Base-by-base conservation (phyloP, 2,797 vertebrate species). In the Oreochromis grahami region DNA sequence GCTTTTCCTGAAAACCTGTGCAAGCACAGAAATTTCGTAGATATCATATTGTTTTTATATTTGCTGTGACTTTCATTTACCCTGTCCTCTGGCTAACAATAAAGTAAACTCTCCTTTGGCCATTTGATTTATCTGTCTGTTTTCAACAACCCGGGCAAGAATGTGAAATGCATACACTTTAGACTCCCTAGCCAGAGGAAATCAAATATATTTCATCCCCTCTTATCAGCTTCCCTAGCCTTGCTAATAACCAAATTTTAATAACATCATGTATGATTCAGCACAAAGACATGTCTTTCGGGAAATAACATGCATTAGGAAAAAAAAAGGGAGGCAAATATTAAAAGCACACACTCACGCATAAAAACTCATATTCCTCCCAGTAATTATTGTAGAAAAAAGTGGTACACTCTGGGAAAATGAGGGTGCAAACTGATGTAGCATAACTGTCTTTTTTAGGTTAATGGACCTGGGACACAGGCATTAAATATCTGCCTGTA, bases 251-350 rank as follows among this genome's bases (percentile, higher is more conserved):
- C 80, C 29, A 76, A 17, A 41, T 89, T 92, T 91, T 94, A 93
- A 94, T 94, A 94, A 88, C 79, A 78, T 68, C 53, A 72, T 78
- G 84, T 88, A 88, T 92, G 93, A 94, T 86, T 94, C 94, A 94
- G 94, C 93, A 91, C 65, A 89, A 88, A 77, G 32, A 45, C n/a
- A 1, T 48, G 55, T 83, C 92, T 86, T 83, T 58, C n/a, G 92
- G 93, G 94, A 95, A 95, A 95, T 95, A 78, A 87, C 88, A 89
- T 88, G 83, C 52, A 81, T 79, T 43, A 34, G n/a, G 6, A 29
- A 21, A 70, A 82, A 56, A 60, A 7, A 63, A 26, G 24, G 50
- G 48, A 84, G 78, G 86, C 85, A 87, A 65, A 60, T 58, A 74
- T 63, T 48, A 55, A 79, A 50, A 74, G 24, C 17, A 43, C 53